These are phyloP conservation scores for Chaenodraco wilsoni DNA, from an alignment of 2,797 vertebrate genomes.

Conservation along the genomic window DNA sequence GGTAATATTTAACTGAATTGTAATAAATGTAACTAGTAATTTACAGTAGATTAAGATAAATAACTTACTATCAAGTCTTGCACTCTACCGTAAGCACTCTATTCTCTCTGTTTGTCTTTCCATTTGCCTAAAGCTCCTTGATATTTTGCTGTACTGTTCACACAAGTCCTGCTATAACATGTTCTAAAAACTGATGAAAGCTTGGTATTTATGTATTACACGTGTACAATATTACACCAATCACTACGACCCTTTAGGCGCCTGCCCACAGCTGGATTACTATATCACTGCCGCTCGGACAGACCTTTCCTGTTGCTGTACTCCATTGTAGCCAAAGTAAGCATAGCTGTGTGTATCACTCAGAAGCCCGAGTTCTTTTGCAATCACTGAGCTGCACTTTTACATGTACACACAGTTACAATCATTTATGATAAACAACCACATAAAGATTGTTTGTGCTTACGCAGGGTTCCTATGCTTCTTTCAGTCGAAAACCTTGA, in stretches of 20 bases:
- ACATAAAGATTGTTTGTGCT: background rate
- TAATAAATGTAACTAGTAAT: background rate
- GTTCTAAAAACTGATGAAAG: conserved; percentile 12
- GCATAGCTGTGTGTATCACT: conserved; percentile 51
- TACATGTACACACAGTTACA: background rate
- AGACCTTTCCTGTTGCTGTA: conserved; percentile 73
- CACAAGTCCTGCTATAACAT: background rate
- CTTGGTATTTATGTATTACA: background rate
- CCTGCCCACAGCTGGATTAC: conserved; percentile 22
- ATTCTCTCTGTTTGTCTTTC: background rate
- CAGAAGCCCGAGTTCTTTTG: conserved; percentile 3
- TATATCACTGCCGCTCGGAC: conserved; percentile 41
- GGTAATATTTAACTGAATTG: background rate
- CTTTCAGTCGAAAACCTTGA: no score
- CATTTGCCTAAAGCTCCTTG: background rate
- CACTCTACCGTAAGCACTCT: background rate
- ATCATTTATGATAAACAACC: conserved; percentile 6
- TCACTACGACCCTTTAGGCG: background rate
- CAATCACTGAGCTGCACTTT: conserved; percentile 24
- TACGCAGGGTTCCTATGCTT: no score
- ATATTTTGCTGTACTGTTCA: background rate
- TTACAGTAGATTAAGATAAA: background rate
- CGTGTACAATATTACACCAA: background rate
- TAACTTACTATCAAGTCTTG: background rate
- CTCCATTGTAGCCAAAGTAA: conserved; percentile 50